Conservation (phyloP, 2,888 invertebrate genomes). For the Scaptomyza tumidula region DNA sequence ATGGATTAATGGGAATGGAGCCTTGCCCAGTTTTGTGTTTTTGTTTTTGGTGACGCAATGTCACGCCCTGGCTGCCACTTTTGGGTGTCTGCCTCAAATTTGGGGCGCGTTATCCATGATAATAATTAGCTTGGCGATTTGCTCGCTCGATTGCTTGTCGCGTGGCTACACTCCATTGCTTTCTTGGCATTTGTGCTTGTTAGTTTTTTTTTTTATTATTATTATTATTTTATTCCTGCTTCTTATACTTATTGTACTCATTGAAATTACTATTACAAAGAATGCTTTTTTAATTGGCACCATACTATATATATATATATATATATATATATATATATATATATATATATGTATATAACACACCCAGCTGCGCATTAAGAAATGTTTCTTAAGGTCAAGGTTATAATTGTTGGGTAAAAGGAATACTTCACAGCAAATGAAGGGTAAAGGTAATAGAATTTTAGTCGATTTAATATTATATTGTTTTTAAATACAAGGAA, state of each 20-base stretch:
- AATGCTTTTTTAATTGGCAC: slow-evolving; percentile 16
- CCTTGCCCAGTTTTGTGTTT: slow-evolving; percentile 18
- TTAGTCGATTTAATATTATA: not conserved
- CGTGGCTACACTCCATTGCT: slow-evolving; percentile 71
- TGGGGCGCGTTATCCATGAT: slow-evolving; percentile 66
- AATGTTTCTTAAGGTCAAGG: slow-evolving; percentile 43
- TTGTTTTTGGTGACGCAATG: slow-evolving; percentile 39
- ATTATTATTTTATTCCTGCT: no score
- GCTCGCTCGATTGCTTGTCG: slow-evolving; percentile 50
- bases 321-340: not conserved
- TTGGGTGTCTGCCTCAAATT: slow-evolving; percentile 52
- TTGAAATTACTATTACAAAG: slow-evolving; percentile 21
- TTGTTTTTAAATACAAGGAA: not conserved
- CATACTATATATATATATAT: not conserved
- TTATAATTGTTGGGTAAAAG: not conserved
- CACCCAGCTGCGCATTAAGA: slow-evolving; percentile 29
- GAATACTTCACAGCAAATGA: no score
- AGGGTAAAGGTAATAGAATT: not conserved
- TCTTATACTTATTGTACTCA: not conserved
- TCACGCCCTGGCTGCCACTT: slow-evolving; percentile 64
- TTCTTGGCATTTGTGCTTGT: slow-evolving; percentile 11
- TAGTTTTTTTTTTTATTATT: not conserved
- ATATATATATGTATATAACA: not conserved
- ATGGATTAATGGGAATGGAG: slow-evolving; percentile 8
- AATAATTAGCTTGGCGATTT: slow-evolving; percentile 65